phyloP scores from a whole-genome alignment of 2,113 vertebrate species.

The Bolborhynchus lineola region DNA sequence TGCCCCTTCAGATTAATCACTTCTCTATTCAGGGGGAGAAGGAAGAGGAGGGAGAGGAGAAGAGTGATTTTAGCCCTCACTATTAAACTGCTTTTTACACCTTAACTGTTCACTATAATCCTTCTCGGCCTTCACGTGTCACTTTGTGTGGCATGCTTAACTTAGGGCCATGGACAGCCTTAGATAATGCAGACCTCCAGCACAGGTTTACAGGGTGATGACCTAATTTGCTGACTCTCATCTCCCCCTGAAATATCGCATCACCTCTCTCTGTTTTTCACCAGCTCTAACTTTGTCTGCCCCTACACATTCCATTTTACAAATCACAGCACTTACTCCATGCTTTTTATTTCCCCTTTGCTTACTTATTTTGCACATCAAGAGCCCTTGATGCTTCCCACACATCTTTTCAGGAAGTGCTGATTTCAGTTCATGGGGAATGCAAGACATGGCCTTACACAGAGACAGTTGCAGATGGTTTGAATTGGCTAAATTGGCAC shows the following conservation, averaged over 20 bases:
- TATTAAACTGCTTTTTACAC: neutral
- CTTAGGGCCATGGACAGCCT: neutral
- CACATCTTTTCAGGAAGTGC: neutral
- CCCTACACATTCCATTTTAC: neutral
- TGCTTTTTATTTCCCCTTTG: neutral
- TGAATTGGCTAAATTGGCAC: neutral
- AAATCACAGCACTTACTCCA: neutral
- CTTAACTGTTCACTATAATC: neutral
- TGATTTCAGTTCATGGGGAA: neutral
- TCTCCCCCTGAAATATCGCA: neutral
- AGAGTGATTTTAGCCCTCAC: neutral
- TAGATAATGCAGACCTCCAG: neutral
- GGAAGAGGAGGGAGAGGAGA: neutral
- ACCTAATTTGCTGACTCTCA: neutral
- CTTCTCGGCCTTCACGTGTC: neutral
- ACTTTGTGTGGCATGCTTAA: neutral
- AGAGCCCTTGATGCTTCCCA: neutral
- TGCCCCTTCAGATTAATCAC: neutral
- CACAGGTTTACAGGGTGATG: neutral
- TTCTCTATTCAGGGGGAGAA: neutral
- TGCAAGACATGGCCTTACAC: neutral
- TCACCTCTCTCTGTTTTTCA: neutral
- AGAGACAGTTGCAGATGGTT: neutral
- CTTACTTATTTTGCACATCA: neutral
- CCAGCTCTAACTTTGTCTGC: rapidly evolving